These are phyloP conservation scores for Varanus salvator DNA, from an alignment of 2,113 vertebrate genomes.

Conservation along the genomic window DNA sequence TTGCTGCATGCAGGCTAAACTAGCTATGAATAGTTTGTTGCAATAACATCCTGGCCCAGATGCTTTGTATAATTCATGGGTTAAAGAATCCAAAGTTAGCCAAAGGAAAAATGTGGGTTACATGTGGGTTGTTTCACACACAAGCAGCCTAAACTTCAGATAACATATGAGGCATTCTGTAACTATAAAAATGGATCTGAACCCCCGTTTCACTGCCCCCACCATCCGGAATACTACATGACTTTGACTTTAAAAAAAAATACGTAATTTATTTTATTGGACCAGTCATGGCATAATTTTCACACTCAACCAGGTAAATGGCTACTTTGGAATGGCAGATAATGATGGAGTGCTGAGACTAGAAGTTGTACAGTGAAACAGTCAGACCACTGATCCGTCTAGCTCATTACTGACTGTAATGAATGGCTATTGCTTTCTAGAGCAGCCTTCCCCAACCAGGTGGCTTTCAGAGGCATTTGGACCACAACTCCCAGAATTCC, in stretches of 20 bases:
- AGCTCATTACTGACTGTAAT: background rate
- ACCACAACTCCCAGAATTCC: too few relatives aligned
- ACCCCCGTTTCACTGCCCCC: background rate
- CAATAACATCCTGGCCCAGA: too few relatives aligned
- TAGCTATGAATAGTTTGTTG: too few relatives aligned
- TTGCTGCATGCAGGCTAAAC: too few relatives aligned
- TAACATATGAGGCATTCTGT: too few relatives aligned
- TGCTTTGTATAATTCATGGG: too few relatives aligned
- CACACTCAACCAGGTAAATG: background rate
- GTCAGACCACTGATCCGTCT: background rate
- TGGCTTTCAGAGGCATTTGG: too few relatives aligned
- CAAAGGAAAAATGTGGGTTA: too few relatives aligned
- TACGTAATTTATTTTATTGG: background rate
- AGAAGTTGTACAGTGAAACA: background rate
- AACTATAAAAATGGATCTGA: background rate
- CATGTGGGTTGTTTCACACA: too few relatives aligned
- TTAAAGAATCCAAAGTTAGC: too few relatives aligned
- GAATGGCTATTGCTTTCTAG: background rate
- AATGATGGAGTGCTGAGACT: background rate
- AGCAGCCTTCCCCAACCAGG: too few relatives aligned
- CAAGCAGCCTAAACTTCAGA: too few relatives aligned
- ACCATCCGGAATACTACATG: background rate
- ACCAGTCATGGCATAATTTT: background rate
- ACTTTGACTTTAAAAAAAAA: background rate
- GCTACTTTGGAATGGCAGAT: background rate